Evolutionary conservation across 2,113 vertebrate genomes (phyloP).

Genomic region (Menura novaehollandiae): DNA sequence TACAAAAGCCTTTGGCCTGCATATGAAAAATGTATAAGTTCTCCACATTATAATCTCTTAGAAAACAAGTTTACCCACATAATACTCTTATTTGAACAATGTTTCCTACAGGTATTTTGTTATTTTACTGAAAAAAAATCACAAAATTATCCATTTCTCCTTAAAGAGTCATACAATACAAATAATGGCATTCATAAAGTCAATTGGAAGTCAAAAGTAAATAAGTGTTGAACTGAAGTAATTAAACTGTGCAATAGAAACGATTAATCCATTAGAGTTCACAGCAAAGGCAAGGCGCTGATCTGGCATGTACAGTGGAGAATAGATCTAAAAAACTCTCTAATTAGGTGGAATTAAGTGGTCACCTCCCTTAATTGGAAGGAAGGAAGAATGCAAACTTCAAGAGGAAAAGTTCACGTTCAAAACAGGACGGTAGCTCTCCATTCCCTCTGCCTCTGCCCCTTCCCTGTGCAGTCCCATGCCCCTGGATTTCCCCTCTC

Average conservation of each 20-base stretch:
- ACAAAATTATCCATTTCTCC: background rate
- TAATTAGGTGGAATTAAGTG: conserved; percentile 44
- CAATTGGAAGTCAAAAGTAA: conserved; percentile 59
- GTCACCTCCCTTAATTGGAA: conserved; percentile 11
- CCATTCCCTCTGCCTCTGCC: background rate
- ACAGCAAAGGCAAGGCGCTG: background rate
- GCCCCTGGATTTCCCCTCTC: rapidly evolving
- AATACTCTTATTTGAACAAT: background rate
- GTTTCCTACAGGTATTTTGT: background rate
- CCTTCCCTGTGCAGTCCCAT: rapidly evolving
- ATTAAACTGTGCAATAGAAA: conserved; percentile 29
- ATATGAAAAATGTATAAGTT: background rate
- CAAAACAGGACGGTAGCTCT: background rate
- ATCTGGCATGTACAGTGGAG: background rate
- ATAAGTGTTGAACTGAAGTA: conserved; percentile 14
- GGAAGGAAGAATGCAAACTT: background rate
- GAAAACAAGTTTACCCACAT: background rate
- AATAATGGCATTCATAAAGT: conserved; percentile 36
- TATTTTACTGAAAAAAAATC: background rate
- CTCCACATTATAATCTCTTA: background rate
- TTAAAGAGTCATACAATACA: background rate
- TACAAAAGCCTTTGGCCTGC: background rate
- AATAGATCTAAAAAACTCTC: background rate
- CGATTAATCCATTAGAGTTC: conserved; percentile 33
- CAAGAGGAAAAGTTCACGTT: background rate